phyloP scores from a whole-genome alignment of 2,797 vertebrate genomes.

The Rhinophrynus dorsalis region DNA sequence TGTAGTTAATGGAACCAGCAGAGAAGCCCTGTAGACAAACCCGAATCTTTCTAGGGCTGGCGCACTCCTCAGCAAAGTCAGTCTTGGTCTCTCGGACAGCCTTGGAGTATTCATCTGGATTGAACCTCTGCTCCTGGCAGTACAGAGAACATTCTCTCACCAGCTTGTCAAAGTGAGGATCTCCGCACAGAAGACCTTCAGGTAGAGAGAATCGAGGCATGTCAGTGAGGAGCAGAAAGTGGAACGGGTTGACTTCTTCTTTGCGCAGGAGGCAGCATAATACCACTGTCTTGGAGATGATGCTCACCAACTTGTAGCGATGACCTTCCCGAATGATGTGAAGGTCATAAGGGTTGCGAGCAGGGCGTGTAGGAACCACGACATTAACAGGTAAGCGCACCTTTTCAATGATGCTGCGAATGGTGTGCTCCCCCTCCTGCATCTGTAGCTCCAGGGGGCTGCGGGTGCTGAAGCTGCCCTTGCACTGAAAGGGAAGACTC shows the following conservation, averaged over 20 bases:
- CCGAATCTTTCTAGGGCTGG: slow-evolving; percentile 81
- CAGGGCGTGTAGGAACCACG: slow-evolving; percentile 86
- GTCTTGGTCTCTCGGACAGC: slow-evolving; percentile 89
- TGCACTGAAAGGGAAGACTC: slow-evolving; percentile 93
- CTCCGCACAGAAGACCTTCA: slow-evolving; percentile 74
- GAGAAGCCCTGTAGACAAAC: slow-evolving; percentile 73
- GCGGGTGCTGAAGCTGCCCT: slow-evolving; percentile 94
- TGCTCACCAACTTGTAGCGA: slow-evolving; percentile 95
- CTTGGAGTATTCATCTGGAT: slow-evolving; percentile 90
- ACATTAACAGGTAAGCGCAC: slow-evolving; percentile 93
- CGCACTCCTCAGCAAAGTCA: slow-evolving; percentile 84
- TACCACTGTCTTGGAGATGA: slow-evolving; percentile 96
- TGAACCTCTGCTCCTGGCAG: slow-evolving; percentile 83
- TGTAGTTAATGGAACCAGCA: slow-evolving; percentile 50
- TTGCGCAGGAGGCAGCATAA: slow-evolving; percentile 89
- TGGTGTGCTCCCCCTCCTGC: slow-evolving; percentile 94
- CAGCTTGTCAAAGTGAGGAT: slow-evolving; percentile 81
- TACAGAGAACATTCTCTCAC: slow-evolving; percentile 81
- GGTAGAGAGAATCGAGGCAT: slow-evolving; percentile 91
- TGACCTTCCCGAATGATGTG: slow-evolving; percentile 93
- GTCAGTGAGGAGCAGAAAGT: slow-evolving; percentile 90
- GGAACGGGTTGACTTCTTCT: slow-evolving; percentile 85
- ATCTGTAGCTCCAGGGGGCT: slow-evolving; percentile 93
- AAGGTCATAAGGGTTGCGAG: slow-evolving; percentile 89
- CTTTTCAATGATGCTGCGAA: slow-evolving; percentile 94